Conservation (phyloP, 2,113 vertebrate species). For the Hystrix brachyura region DNA sequence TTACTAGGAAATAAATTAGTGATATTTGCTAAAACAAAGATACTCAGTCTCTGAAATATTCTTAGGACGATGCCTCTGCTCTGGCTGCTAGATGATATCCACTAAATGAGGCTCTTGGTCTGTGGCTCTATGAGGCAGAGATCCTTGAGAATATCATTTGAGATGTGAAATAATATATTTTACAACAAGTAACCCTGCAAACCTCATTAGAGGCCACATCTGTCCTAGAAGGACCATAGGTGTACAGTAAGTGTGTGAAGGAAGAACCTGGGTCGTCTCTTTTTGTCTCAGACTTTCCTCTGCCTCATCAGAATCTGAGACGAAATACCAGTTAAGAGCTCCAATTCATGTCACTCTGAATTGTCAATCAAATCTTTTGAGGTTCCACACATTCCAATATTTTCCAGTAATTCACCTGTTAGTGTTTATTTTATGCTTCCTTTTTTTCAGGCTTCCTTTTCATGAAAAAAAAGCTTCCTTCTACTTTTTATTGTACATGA, state of each 20-base stretch:
- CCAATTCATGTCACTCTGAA: neutral
- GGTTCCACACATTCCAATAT: neutral
- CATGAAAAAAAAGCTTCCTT: neutral
- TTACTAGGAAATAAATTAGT: conserved; percentile 20
- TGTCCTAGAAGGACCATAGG: neutral
- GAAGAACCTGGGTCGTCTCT: neutral
- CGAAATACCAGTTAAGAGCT: neutral
- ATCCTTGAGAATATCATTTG: neutral
- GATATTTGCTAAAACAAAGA: neutral
- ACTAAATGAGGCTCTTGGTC: neutral
- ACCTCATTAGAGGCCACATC: neutral
- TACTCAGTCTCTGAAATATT: neutral
- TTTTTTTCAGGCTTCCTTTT: neutral
- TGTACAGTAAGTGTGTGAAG: neutral
- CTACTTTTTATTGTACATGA: neutral
- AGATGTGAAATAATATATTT: neutral
- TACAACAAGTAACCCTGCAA: neutral
- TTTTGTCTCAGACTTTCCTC: neutral
- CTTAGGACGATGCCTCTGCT: neutral
- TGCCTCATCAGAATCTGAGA: neutral
- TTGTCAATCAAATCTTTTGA: neutral
- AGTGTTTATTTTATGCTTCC: neutral
- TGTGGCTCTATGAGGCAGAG: neutral
- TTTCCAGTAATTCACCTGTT: neutral
- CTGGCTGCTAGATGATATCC: neutral